Base-by-base conservation (phyloP, 2,888 invertebrate species). In the Proisotoma minuta region DNA sequence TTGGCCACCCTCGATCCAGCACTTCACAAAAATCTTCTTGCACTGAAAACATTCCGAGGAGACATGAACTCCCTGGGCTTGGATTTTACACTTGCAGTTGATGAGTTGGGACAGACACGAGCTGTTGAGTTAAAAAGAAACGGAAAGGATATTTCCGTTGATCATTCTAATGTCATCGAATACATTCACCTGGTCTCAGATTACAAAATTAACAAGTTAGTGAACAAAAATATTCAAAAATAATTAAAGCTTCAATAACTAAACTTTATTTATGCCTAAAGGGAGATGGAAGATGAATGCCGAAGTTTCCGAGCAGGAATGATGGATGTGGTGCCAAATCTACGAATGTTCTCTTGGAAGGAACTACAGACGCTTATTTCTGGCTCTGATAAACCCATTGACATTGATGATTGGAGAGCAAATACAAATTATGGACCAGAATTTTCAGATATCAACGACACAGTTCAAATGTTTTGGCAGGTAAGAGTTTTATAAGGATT, bases 301-400 rank as follows among this genome's bases (percentile, higher is more conserved):
- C 28, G 40, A 8, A 60, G 52, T 48, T 73, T 73, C 40, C 61
- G 71, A n/a, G 43, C 51, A 8, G 73, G 73, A 10, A 81, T 99
- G 60, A 87, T 89, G 53, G 91, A 92, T 72, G 93, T 99, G 1
- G 85, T 99, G 57, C 89, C 90, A 52, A 82, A 91, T 22, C 81
- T 99, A 70, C 86, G 90, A 61, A 89, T 99, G 85, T 99, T 99
- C 80, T 89, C 88, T 75, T 85, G 93, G 75, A 87, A 91, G 69
- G 99, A 99, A 79, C 81, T 99, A 62, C 96, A 98, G 78, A 88
- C 93, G 60, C 83, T 99, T n/a, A 91, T 99, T 67, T 96, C 97
- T 0, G 98, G 98, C 0, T 93, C 95, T 0, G 90, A 89, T 75
- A 89, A 91, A 70, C 92, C 96, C 54, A 91, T 99, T 39, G 95